phyloP scores from a whole-genome alignment of 2,797 vertebrate species.

The Alosa sapidissima region DNA sequence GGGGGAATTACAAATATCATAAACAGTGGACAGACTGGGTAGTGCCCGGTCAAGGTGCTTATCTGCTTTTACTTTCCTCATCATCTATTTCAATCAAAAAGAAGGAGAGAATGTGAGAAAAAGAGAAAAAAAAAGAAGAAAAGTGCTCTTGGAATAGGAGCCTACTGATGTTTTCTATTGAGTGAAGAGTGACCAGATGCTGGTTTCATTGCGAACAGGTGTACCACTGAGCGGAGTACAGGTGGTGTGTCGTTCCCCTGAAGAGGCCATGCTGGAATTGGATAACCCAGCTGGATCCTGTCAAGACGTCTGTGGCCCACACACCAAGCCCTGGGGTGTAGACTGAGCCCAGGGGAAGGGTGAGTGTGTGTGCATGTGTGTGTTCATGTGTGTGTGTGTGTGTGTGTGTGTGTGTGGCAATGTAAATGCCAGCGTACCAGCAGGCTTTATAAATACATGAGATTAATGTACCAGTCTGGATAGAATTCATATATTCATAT shows the following conservation, averaged over 20 bases:
- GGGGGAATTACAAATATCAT: not conserved
- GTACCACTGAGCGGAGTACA: not conserved
- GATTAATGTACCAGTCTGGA: not conserved
- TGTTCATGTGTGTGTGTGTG: not conserved
- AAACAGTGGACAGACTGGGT: not conserved
- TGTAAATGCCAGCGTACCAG: not conserved
- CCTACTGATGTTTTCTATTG: not conserved
- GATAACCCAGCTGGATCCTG: not conserved
- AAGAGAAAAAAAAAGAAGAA: not conserved
- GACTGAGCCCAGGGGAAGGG: constrained; percentile 72
- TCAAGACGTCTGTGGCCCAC: constrained; percentile 9
- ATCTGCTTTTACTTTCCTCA: not conserved
- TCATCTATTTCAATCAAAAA: not conserved
- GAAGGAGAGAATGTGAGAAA: not conserved
- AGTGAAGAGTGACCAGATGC: not conserved
- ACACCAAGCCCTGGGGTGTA: constrained; percentile 64
- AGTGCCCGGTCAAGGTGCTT: not conserved
- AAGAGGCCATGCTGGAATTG: not conserved
- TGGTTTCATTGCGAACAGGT: not conserved
- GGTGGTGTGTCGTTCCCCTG: not conserved
- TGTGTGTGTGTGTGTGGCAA: not conserved
- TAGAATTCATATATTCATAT: not conserved
- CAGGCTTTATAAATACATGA: not conserved
- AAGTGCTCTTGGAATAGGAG: not conserved
- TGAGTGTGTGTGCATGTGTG: constrained; percentile 54